Evolutionary conservation across 2,797 vertebrate genomes (phyloP), one percentile per base, ranked within the genome.

Genomic region (Petrocephalus sullivani): DNA sequence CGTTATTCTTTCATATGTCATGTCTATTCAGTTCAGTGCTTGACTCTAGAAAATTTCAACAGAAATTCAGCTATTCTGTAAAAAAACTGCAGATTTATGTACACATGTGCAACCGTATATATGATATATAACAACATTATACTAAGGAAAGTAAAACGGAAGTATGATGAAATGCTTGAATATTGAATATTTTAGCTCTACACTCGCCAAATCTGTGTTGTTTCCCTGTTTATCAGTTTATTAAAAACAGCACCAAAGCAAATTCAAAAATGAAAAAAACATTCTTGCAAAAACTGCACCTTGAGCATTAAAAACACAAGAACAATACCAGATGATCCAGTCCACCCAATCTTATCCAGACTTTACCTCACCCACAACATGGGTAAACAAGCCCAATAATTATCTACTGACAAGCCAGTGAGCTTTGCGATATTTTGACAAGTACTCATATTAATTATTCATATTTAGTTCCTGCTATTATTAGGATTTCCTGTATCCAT

Each of bases 381-480:
- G 14, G 37, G 67, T 14, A 75, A 75, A 75, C 67, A 75, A 75
- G 37, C 67, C 37, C 67, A 75, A 19, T 75, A 75, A 75, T 75
- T 75, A 41, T 19, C 4, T 75, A 3, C 67, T 75, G 67, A 75
- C 67, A 75, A 19, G 14, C 67, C 67, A 75, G 37, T 75, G 67
- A 75, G 67, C 67, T 41, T 75, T 75, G 67, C 2, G 33, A 75
- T 33, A 75, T 75, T 41, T 37, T 33, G 37, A 14, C 67, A 75
- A 75, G 67, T 75, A 75, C 33, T 75, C 67, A 75, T 75, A 75
- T 75, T 75, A 75, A 75, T 75, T 75, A 75, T 75, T 75, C 67
- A 41, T 75, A 75, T 75, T 75, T 75, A 41, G 67, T 75, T 37
- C 67, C 14, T 37, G 67, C 67, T 75, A 75, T 75, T 75, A 75